Evolutionary conservation across 2,113 vertebrate genomes (phyloP).

Genomic region (Lichenostomus cassidix): DNA sequence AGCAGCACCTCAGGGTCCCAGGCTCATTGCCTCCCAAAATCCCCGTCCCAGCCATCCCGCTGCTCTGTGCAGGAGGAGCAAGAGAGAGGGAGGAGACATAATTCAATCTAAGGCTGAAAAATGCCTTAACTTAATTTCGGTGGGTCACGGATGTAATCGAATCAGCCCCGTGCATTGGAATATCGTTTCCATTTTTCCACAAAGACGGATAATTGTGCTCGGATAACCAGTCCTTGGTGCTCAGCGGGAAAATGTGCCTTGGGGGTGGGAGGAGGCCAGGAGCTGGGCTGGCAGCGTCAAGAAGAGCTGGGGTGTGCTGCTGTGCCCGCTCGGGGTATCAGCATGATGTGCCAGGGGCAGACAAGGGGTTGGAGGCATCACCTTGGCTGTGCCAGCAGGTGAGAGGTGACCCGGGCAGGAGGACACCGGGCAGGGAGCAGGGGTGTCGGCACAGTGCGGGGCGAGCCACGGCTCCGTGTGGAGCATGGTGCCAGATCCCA

Average conservation of each 20-base stretch:
- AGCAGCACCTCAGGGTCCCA: neutral
- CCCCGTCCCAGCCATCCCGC: neutral
- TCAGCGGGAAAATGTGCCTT: neutral
- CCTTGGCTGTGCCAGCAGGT: neutral
- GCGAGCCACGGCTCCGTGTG: constrained; percentile 36
- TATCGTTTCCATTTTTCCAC: constrained; percentile 32
- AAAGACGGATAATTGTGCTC: neutral
- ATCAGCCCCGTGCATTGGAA: neutral
- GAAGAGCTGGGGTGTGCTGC: neutral
- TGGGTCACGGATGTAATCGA: constrained; percentile 34
- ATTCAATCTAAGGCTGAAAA: constrained; percentile 31
- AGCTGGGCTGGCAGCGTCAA: neutral
- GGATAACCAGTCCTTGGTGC: neutral
- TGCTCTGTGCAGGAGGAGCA: rapidly evolving
- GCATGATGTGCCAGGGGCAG: neutral
- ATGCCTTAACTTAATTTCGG: constrained; percentile 40
- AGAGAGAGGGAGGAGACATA: neutral
- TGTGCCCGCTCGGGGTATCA: rapidly evolving
- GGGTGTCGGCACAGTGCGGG: neutral
- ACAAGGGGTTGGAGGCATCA: rapidly evolving
- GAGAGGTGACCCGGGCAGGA: neutral
- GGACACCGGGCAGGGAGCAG: neutral
- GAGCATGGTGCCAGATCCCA: constrained; percentile 46
- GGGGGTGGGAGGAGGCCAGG: neutral
- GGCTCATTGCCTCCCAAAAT: neutral